Conservation (phyloP, 2,888 invertebrate species). For the Dryomyza anilis region DNA sequence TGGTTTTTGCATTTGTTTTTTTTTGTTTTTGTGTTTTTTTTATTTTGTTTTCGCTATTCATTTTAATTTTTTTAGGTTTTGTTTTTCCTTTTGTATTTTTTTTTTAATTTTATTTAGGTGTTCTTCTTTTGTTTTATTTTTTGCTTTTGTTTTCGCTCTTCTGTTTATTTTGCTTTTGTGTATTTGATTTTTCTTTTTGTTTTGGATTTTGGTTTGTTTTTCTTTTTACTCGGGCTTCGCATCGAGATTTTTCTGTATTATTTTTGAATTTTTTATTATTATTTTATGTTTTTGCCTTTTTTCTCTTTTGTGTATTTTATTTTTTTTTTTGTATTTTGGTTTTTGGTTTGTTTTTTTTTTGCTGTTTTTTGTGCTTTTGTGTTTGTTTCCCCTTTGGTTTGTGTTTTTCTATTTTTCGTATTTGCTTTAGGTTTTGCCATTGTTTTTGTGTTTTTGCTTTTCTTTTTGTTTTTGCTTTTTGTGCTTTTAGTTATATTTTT, state of each 20-base stretch:
- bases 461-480: neutral
- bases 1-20: neutral
- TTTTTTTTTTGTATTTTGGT: neutral
- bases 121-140: neutral
- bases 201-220: neutral
- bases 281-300: neutral
- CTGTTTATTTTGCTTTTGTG: neutral
- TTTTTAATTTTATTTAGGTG: neutral
- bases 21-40: too few species aligned
- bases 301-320: neutral
- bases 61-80: neutral
- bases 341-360: neutral
- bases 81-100: neutral
- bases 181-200: neutral
- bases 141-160: neutral
- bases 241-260: neutral
- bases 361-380: neutral
- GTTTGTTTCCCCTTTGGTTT: neutral
- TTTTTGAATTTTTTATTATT: neutral
- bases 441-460: neutral
- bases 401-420: neutral
- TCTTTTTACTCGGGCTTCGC: neutral
- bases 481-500: neutral
- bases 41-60: neutral
- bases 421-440: neutral